These are phyloP conservation scores for Percina caprodes DNA, from an alignment of 2,113 vertebrate genomes.

Conservation along the genomic window DNA sequence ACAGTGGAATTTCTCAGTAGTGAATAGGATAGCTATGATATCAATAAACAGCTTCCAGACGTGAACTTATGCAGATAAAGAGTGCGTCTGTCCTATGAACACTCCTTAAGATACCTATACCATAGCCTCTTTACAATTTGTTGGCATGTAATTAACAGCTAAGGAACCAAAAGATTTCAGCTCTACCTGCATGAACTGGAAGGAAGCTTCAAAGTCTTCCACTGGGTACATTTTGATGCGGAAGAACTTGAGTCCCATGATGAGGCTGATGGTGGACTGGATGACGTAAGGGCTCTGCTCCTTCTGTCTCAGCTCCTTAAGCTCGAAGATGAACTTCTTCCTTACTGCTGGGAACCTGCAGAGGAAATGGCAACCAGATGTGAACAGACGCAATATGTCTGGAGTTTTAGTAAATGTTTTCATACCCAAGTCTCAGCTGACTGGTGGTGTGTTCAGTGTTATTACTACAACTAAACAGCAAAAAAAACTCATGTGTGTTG, in stretches of 20 bases:
- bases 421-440: background rate
- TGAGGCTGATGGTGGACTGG: conserved; percentile 98
- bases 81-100: background rate
- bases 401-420: conserved; percentile 20
- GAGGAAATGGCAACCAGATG: conserved; percentile 32
- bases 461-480: background rate
- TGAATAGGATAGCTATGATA: background rate
- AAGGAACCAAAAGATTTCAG: background rate
- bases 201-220: conserved; percentile 98
- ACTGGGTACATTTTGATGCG: conserved; percentile 99
- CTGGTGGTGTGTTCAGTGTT: background rate
- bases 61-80: background rate
- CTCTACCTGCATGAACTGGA: conserved; percentile 99
- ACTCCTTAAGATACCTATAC: background rate
- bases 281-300: conserved; percentile 94
- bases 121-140: background rate
- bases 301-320: conserved; percentile 96
- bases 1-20: conserved; percentile 5
- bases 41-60: conserved; percentile 36
- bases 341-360: conserved; percentile 95
- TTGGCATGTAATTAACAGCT: conserved; percentile 1
- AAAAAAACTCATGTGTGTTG: background rate
- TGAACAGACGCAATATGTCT: background rate
- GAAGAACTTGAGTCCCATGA: conserved; percentile 99
- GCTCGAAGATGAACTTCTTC: conserved; percentile 97